Conservation (phyloP, 2,797 vertebrate species). For the Myripristis murdjan region DNA sequence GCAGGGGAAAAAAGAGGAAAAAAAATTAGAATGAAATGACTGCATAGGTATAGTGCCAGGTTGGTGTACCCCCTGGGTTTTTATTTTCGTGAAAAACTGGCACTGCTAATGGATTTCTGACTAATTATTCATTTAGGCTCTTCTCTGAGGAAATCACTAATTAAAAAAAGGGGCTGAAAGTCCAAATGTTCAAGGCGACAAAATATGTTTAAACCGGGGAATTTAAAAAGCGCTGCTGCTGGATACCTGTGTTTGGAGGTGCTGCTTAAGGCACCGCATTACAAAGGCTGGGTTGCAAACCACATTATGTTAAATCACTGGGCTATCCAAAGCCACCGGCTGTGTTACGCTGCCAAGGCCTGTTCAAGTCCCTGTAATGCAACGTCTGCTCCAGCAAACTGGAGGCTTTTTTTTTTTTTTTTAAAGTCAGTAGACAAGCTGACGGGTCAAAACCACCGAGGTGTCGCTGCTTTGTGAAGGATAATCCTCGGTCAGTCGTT, state of each 20-base stretch:
- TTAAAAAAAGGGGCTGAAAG: constrained; percentile 63
- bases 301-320: constrained; percentile 34
- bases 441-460: no score
- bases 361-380: constrained; percentile 26
- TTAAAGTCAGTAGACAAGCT: no score
- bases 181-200: constrained; percentile 52
- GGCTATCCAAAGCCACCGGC: constrained; percentile 20
- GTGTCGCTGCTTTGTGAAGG: no score
- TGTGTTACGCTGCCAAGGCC: constrained; percentile 36
- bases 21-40: constrained; percentile 50
- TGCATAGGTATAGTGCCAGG: constrained; percentile 72
- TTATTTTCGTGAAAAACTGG: constrained; percentile 61
- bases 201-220: constrained; percentile 30
- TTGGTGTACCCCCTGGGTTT: constrained; percentile 48
- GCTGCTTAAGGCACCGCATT: constrained; percentile 32
- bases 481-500: no score
- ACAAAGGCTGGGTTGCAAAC: constrained; percentile 41
- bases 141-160: constrained; percentile 68
- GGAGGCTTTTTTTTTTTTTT: no score
- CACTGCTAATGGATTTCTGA: constrained; percentile 59
- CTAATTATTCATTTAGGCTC: constrained; percentile 69
- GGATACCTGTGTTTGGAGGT: constrained; percentile 10
- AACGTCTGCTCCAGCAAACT: constrained; percentile 21
- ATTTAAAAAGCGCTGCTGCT: constrained; percentile 12
- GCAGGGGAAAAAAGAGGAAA: constrained; percentile 27